phyloP scores from a whole-genome alignment of 2,797 vertebrate genomes.

The Tragelaphus oryx region DNA sequence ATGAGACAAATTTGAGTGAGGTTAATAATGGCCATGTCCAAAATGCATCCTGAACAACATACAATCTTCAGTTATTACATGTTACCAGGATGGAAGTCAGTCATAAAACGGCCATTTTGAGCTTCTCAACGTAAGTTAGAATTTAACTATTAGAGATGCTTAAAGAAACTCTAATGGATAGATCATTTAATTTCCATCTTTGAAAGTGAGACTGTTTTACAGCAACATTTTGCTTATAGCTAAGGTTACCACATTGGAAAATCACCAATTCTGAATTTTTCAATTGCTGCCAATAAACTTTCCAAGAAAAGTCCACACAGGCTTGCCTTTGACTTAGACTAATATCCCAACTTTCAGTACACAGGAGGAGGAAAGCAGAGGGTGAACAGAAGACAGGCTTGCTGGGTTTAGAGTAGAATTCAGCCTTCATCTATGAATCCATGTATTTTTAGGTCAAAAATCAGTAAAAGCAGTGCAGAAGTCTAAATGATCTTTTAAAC shows the following conservation, averaged over 20 bases:
- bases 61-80: not conserved
- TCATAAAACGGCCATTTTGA: not conserved
- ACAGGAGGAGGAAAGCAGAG: slow-evolving; percentile 61
- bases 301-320: slow-evolving; percentile 61
- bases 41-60: not conserved
- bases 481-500: slow-evolving; percentile 36
- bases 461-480: slow-evolving; percentile 38
- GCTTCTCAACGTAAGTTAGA: not conserved
- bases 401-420: slow-evolving; percentile 60
- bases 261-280: slow-evolving; percentile 4
- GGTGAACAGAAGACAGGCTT: slow-evolving; percentile 61
- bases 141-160: slow-evolving; percentile 15
- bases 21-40: slow-evolving; percentile 16
- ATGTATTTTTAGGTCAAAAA: slow-evolving; percentile 39
- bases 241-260: slow-evolving; percentile 13
- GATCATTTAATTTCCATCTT: slow-evolving; percentile 8
- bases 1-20: slow-evolving; percentile 28
- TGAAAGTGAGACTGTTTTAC: slow-evolving; percentile 29
- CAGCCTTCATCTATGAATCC: slow-evolving; percentile 17
- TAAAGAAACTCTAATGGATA: slow-evolving; percentile 6
- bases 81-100: slow-evolving; percentile 31
- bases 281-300: slow-evolving; percentile 47
- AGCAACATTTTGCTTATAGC: slow-evolving; percentile 20
- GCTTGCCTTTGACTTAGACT: slow-evolving; percentile 46
- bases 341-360: slow-evolving; percentile 42